Conservation (phyloP, 2,888 invertebrate genomes). For the Anodontia alba region DNA sequence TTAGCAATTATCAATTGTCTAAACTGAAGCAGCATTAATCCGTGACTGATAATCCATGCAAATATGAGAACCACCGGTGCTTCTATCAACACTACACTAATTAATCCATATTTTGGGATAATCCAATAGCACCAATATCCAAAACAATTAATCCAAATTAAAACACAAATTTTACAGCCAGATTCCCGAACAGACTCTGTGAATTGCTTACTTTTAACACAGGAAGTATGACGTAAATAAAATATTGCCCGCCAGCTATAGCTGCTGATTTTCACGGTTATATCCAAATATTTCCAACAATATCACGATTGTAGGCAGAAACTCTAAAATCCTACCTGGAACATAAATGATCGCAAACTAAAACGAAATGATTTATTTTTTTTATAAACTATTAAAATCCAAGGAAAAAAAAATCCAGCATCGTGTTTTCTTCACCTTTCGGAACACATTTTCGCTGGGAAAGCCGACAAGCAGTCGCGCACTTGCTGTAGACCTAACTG, state of each 20-base stretch:
- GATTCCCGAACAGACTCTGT: not conserved
- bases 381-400: too few relatives aligned
- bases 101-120: not conserved
- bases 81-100: not conserved
- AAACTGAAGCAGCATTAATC: too few relatives aligned
- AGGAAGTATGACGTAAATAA: conserved; percentile 40
- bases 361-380: too few relatives aligned
- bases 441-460: conserved; percentile 11
- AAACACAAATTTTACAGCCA: not conserved
- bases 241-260: not conserved
- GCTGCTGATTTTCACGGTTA: not conserved
- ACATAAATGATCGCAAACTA: too few relatives aligned
- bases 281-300: not conserved
- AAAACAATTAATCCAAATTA: not conserved
- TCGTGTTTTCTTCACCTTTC: too few relatives aligned
- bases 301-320: too few relatives aligned
- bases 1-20: too few relatives aligned
- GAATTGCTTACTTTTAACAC: conserved; percentile 11
- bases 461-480: conserved; percentile 28
- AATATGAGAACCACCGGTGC: too few relatives aligned
- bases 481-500: conserved; percentile 12
- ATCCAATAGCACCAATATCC: not conserved
- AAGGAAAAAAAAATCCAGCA: not conserved
- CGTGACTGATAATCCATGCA: too few relatives aligned
- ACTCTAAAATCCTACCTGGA: too few relatives aligned